Evolutionary conservation across 2,888 invertebrate species (phyloP).

Genomic region (Drosophila mimica): DNA sequence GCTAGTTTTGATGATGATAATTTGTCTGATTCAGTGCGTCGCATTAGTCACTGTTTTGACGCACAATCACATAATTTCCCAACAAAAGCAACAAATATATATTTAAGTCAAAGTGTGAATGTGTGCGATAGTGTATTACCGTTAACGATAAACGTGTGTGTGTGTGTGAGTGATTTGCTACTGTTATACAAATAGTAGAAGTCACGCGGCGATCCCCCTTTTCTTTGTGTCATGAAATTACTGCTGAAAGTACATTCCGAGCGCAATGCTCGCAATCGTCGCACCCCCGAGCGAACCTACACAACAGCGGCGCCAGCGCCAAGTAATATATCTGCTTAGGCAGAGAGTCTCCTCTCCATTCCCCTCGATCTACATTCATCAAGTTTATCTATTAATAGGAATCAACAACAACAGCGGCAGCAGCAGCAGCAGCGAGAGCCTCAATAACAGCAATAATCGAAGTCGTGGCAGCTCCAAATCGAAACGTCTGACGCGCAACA

Average conservation of each 20-base stretch:
- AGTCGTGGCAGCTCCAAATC: constrained; percentile 36
- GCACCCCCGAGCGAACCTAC: constrained; percentile 47
- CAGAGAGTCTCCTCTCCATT: background rate
- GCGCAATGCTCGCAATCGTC: constrained; percentile 43
- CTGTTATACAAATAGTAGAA: constrained; percentile 12
- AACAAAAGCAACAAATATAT: background rate
- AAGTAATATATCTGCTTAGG: constrained; percentile 21
- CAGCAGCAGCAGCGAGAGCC: constrained; percentile 12
- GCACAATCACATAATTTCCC: background rate
- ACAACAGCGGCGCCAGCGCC: constrained; percentile 48
- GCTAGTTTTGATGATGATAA: constrained; percentile 12
- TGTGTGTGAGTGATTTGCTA: constrained; percentile 2
- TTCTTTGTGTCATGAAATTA: constrained; percentile 77
- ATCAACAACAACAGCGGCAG: constrained; percentile 36
- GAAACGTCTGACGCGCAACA: constrained; percentile 71
- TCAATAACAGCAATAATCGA: constrained; percentile 6
- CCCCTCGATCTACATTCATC: background rate
- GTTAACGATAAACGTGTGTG: background rate
- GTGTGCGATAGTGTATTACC: background rate
- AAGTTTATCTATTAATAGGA: constrained; percentile 30
- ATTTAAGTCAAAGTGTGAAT: background rate
- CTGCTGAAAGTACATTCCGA: constrained; percentile 83
- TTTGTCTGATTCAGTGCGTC: constrained; percentile 33
- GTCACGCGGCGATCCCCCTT: background rate
- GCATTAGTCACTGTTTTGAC: constrained; percentile 28